Percentiles rank a stretch among this genome's conserved stretches.
Evolutionary conservation across 1,140 invertebrate genomes (phyloP).

Genomic region (Drosophila ananassae): DNA sequence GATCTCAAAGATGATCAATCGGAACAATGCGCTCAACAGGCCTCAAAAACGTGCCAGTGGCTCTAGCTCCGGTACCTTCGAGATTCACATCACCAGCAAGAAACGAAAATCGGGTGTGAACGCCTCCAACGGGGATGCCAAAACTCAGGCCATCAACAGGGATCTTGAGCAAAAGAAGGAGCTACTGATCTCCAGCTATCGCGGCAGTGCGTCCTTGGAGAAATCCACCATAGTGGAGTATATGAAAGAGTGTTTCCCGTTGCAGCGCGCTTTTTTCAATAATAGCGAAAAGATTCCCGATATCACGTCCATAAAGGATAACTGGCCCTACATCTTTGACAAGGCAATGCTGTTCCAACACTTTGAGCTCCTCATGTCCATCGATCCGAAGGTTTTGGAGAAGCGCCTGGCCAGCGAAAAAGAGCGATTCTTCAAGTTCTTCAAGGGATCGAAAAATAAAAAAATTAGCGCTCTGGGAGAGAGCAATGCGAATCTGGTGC

Average conservation of each 20-base stretch:
- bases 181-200: slow-evolving; percentile 57
- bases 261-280: slow-evolving; percentile 71
- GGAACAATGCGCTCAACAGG: slow-evolving; percentile 66
- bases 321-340: slow-evolving; percentile 74
- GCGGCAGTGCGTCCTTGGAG: slow-evolving; percentile 52
- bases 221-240: slow-evolving; percentile 50
- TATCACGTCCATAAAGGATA: slow-evolving; percentile 69
- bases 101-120: slow-evolving; percentile 57
- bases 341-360: slow-evolving; percentile 67
- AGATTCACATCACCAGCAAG: slow-evolving; percentile 57
- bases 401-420: slow-evolving; percentile 55
- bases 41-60: slow-evolving; percentile 57
- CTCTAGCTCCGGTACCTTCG: slow-evolving; percentile 54
- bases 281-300: slow-evolving; percentile 74
- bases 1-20: slow-evolving; percentile 75
- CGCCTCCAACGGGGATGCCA: slow-evolving; percentile 57
- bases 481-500: slow-evolving; percentile 62
- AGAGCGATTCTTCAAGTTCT: slow-evolving; percentile 69
- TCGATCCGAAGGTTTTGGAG: slow-evolving; percentile 62
- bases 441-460: slow-evolving; percentile 69
- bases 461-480: slow-evolving; percentile 62
- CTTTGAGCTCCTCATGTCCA: slow-evolving; percentile 74
- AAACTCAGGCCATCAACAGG: slow-evolving; percentile 41
- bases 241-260: slow-evolving; percentile 74
- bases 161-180: slow-evolving; percentile 69